Conservation (phyloP, 2,113 vertebrate genomes). For the Neopipo cinnamomea region DNA sequence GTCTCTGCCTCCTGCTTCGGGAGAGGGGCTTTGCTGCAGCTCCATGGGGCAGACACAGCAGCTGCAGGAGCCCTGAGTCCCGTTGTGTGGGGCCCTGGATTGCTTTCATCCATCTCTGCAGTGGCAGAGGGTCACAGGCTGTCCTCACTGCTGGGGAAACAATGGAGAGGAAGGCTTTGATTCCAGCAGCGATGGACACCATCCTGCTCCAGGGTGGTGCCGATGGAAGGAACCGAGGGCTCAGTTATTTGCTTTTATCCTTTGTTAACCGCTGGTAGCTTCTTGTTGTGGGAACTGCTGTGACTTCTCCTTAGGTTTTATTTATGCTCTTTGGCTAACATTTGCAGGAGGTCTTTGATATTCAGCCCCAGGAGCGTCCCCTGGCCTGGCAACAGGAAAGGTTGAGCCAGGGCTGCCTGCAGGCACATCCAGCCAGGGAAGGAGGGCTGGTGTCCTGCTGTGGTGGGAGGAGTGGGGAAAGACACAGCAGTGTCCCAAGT, state of each 20-base stretch:
- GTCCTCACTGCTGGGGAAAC: not conserved
- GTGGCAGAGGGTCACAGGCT: not conserved
- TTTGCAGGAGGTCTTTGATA: constrained; percentile 7
- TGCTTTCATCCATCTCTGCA: not conserved
- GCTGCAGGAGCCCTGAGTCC: not conserved
- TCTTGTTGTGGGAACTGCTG: not conserved
- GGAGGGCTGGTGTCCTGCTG: not conserved
- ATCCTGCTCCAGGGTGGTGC: constrained; percentile 14
- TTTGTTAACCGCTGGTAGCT: constrained; percentile 7
- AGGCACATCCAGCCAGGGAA: fast-evolving
- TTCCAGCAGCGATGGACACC: not conserved
- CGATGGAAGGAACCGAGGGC: constrained; percentile 41
- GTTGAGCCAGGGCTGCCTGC: not conserved
- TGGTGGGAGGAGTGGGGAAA: not conserved
- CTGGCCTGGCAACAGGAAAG: not conserved
- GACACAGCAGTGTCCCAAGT: fast-evolving
- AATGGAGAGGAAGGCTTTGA: constrained; percentile 55
- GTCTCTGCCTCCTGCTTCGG: not conserved
- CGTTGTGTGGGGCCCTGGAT: fast-evolving
- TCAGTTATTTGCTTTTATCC: constrained; percentile 7
- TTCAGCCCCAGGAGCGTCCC: not conserved
- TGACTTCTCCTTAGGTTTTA: not conserved
- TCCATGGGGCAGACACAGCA: fast-evolving
- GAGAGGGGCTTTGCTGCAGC: not conserved
- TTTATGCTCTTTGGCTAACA: not conserved